Base-by-base conservation (phyloP, 2,113 vertebrate species). In the Ariopsis seemanni region DNA sequence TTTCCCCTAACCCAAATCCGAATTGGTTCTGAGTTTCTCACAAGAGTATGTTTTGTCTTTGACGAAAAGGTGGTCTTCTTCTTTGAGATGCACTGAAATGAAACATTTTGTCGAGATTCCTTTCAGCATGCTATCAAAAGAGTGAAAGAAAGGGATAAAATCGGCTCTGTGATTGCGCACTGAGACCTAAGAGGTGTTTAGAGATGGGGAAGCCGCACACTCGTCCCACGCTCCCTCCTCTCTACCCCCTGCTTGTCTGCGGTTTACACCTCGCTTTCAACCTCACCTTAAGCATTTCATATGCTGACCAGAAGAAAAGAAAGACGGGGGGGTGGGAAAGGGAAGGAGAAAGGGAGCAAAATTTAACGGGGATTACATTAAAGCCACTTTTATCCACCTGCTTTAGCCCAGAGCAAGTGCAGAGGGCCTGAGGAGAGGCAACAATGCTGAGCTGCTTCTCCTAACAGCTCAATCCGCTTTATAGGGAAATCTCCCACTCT, bases 301-400 rank as follows among this genome's bases (percentile, higher is more conserved):
- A 69, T 79, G 87, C 92, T 94, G 90, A 86, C 88, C 91, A 92
- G 92, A 93, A 90, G 92, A 52, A 50, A 83, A 75, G 78, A n/a
- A 34, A 69, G 50, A 20, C 27, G 50, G 52, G 55, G 55, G 83
- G 85, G 86, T 52, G 34, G 22, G 71, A 89, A 89, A 89, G 90
- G 91, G 92, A 91, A 89, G 87, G 87, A 63, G 67, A 85, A 82
- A 77, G 84, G 88, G 88, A 91, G 77, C 10, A 86, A 91, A 89
- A 91, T 94, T 95, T 94, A 93, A 93, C 91, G 92, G 90, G 93
- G 94, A 94, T 95, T 95, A 95, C 91, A 93, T 94, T 94, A 94
- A 95, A 94, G 90, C 92, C 91, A 91, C 90, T 91, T 94, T 94
- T 94, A 94, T 93, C 93, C 88, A 20, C 91, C 84, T 91, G 92